Percentiles rank a stretch among this genome's conserved stretches.
Conservation (phyloP, 2,113 vertebrate genomes). For the Trachemys scripta region DNA sequence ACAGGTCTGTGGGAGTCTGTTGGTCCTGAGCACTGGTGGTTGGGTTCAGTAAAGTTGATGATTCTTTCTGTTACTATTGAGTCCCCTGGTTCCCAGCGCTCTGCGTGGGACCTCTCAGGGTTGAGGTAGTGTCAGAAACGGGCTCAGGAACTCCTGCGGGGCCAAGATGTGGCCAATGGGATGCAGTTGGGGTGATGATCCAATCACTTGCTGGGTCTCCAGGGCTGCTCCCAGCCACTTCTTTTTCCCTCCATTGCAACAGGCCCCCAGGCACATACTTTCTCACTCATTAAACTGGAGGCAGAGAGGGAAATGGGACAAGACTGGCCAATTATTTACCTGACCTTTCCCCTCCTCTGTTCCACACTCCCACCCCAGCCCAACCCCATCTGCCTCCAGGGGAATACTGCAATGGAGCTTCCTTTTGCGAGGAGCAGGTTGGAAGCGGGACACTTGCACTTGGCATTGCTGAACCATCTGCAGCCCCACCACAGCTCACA, state of each 20-base stretch:
- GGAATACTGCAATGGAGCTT: neutral
- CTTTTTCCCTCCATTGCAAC: neutral
- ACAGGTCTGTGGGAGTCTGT: neutral
- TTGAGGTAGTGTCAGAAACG: neutral
- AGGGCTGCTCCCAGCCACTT: neutral
- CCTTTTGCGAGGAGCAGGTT: neutral
- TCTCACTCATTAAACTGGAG: slow-evolving; percentile 47
- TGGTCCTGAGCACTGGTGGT: neutral
- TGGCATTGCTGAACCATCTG: neutral
- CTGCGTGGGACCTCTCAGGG: neutral
- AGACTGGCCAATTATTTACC: slow-evolving; percentile 41
- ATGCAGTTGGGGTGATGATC: accelerated
- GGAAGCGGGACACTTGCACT: neutral
- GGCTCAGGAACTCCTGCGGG: neutral
- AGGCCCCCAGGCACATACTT: neutral
- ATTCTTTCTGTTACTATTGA: neutral
- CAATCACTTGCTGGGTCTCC: accelerated
- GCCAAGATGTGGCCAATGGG: neutral
- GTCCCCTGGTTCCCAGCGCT: neutral
- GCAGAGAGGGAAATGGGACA: accelerated
- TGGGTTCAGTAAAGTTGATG: neutral
- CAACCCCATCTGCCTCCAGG: neutral
- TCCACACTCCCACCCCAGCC: accelerated
- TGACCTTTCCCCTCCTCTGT: neutral
- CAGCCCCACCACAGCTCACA: neutral